Evolutionary conservation across 2,888 invertebrate species (phyloP).

Genomic region (Chelonus formosanus): DNA sequence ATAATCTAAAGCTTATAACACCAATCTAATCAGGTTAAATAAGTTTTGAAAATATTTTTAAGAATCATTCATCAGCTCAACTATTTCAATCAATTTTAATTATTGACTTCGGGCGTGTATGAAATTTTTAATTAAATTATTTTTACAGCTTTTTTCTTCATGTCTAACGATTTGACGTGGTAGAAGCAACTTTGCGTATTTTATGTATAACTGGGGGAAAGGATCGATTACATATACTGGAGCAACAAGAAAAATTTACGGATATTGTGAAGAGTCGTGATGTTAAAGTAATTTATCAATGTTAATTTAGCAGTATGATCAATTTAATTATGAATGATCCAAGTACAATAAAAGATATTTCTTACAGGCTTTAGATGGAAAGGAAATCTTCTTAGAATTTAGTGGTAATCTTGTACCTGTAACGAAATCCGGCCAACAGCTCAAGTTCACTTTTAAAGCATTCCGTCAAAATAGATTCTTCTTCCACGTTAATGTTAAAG

Average conservation of each 20-base stretch:
- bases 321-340: too few species aligned
- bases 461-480: slow-evolving; percentile 98
- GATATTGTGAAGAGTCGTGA: slow-evolving; percentile 97
- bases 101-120: too few species aligned
- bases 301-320: background rate
- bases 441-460: slow-evolving; percentile 87
- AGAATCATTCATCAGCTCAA: too few species aligned
- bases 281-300: slow-evolving; percentile 75
- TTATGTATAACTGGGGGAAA: slow-evolving; percentile 99
- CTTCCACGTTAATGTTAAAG: slow-evolving; percentile 92
- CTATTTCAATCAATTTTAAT: too few species aligned
- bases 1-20: background rate
- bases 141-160: slow-evolving; percentile 84
- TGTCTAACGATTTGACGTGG: slow-evolving; percentile 87
- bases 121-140: slow-evolving; percentile 1
- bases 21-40: too few species aligned
- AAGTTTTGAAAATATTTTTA: too few species aligned
- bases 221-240: slow-evolving; percentile 91
- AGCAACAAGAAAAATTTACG: slow-evolving; percentile 92
- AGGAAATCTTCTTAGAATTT: slow-evolving; percentile 95
- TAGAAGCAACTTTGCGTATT: slow-evolving; percentile 89
- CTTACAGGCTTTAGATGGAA: slow-evolving; percentile 81
- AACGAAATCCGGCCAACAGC: slow-evolving; percentile 96
- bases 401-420: slow-evolving; percentile 97
- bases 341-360: slow-evolving; percentile 11